phyloP scores from a whole-genome alignment of 2,888 invertebrate genomes.

The Nycteola revayana region DNA sequence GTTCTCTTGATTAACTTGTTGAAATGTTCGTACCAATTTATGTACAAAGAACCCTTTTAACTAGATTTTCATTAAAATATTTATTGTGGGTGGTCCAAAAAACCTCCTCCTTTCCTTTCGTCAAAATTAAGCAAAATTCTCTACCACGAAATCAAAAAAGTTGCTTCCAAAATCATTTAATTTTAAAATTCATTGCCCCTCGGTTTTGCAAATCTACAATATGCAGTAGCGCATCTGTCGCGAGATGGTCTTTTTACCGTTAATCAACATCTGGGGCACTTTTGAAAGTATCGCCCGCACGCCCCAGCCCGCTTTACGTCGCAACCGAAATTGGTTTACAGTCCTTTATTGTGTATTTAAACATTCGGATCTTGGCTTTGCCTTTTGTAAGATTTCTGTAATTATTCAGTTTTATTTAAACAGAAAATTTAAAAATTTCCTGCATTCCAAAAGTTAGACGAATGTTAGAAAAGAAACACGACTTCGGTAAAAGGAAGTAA shows the following conservation, averaged over 20 bases:
- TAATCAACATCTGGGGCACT: conserved; percentile 77
- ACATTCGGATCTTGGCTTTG: no score
- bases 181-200: conserved; percentile 28
- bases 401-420: conserved; percentile 1
- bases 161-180: no score
- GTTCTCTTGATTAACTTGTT: no score
- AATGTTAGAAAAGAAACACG: background rate
- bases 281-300: conserved; percentile 68
- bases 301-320: conserved; percentile 35
- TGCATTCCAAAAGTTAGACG: conserved; percentile 7
- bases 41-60: no score
- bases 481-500: conserved; percentile 8
- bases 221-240: conserved; percentile 66
- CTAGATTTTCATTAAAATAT: no score
- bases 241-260: conserved; percentile 70
- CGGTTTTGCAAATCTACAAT: conserved; percentile 38
- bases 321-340: conserved; percentile 58
- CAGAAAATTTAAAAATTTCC: conserved; percentile 10
- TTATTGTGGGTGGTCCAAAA: no score
- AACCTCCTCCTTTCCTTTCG: no score
- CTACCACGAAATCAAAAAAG: no score
- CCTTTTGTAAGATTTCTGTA: no score
- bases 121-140: no score
- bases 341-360: conserved; percentile 56
- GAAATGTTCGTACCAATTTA: no score